Evolutionary conservation across 1,140 invertebrate genomes (phyloP).

Genomic region (Lethrus apterus): DNA sequence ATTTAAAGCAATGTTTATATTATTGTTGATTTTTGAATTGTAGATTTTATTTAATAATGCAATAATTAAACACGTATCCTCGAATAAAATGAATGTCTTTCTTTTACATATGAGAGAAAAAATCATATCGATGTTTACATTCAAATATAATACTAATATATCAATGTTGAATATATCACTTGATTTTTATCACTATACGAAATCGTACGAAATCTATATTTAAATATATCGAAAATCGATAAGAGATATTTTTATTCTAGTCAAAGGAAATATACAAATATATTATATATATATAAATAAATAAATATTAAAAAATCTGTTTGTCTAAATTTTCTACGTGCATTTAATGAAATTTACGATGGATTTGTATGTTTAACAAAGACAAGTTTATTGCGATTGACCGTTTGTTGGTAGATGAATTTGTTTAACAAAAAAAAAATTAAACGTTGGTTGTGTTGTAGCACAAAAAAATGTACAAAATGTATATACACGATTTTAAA

Average conservation of each 20-base stretch:
- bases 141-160: conserved; percentile 5
- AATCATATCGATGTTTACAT: conserved; percentile 10
- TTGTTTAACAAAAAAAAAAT: not conserved
- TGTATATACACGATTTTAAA: conserved; percentile 8
- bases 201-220: not conserved
- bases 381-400: not conserved
- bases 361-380: not conserved
- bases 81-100: not conserved
- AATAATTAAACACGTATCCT: not conserved
- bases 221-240: not conserved
- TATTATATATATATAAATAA: not conserved
- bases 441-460: not conserved
- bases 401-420: conserved; percentile 8
- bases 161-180: conserved; percentile 6
- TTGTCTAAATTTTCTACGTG: conserved; percentile 11
- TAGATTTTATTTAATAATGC: not conserved
- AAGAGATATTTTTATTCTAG: conserved; percentile 10
- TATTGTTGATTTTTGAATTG: no score
- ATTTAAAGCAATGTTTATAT: no score
- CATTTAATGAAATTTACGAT: conserved; percentile 6
- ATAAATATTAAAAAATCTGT: not conserved
- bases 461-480: conserved; percentile 10
- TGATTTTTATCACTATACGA: not conserved
- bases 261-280: conserved; percentile 4
- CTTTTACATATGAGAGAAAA: not conserved